Base-by-base conservation (phyloP, 2,113 vertebrate species). In the Natator depressus region DNA sequence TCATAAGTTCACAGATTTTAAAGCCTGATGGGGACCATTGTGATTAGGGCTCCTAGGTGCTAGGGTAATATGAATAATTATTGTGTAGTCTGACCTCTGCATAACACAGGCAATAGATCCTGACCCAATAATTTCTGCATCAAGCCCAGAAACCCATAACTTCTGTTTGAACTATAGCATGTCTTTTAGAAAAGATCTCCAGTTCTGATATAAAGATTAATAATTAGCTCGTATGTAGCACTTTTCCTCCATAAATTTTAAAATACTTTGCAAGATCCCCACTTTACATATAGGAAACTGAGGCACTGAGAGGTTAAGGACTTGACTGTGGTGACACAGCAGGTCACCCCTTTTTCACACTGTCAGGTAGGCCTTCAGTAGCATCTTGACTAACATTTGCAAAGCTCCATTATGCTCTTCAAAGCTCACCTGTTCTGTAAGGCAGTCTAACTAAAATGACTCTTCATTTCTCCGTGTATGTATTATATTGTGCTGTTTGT, bases 1-100 rank as follows among this genome's bases (percentile, higher is more conserved):
- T 89, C 92, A 95, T 94, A 93, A 85, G 89, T 93, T 94, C 90
- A 49, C 46, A 82, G 5, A 49, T 91, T 97, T 96, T 96, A 81
- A 91, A 91, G 82, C 96, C 93, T 89, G 88, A 92, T 93, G 84
- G 88, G 92, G 96, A 97, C 96, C 96, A 97, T 96, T 95, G 97
- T 96, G 95, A 96, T 97, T 97, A 49, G 96, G 86, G 91, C 92
- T 95, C 90, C 95, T 94, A 95, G 90, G 90, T 84, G 89, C 85
- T 96, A 82, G 86, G 54, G 27, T 65, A 65, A 96, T 94, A 95
- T 91, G 94, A 91, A 95, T 95, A 97, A 49, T 49, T 49, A 93
- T 94, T 25, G 91, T 5, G 85, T 90, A 79, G 89, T 80, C 87
- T 95, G 89, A 95, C 81, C 87, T 97, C 57, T 87, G 69, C 1